These are phyloP conservation scores for Petrocephalus schoutedeni DNA, from an alignment of 2,797 vertebrate species.

Conservation along the genomic window DNA sequence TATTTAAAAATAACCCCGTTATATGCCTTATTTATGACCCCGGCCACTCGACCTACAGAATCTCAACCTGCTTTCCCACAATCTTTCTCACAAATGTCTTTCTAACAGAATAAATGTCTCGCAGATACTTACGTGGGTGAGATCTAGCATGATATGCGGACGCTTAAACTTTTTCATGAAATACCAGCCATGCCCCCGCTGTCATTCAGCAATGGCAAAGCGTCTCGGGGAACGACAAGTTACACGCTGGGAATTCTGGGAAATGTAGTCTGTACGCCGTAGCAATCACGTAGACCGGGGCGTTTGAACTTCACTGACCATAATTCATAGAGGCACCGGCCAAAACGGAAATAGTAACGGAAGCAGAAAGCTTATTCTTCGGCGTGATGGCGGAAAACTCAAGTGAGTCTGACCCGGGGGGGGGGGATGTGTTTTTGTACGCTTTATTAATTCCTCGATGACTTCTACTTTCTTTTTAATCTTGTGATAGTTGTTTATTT, in stretches of 20 bases:
- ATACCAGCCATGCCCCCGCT: constrained; percentile 25
- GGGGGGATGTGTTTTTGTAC: background rate
- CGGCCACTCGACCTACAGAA: background rate
- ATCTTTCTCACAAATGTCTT: background rate
- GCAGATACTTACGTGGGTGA: constrained; percentile 3
- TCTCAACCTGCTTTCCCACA: background rate
- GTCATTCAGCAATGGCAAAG: constrained; percentile 28
- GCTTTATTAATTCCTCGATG: background rate
- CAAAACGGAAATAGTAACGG: constrained; percentile 7
- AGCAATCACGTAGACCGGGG: background rate
- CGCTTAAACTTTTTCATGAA: background rate
- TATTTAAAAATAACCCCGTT: background rate
- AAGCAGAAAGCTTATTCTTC: constrained; percentile 9
- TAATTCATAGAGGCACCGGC: background rate
- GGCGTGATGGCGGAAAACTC: constrained; percentile 46
- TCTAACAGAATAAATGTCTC: background rate
- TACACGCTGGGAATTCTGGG: constrained; percentile 28
- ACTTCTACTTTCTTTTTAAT: background rate
- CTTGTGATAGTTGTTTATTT: background rate
- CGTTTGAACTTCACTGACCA: constrained; percentile 33
- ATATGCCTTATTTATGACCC: background rate
- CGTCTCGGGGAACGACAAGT: background rate
- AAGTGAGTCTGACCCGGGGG: constrained; percentile 31
- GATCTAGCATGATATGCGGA: background rate
- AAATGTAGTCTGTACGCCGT: constrained; percentile 26